Evolutionary conservation across 2,797 vertebrate genomes (phyloP).

Genomic region (Sebastes minor): DNA sequence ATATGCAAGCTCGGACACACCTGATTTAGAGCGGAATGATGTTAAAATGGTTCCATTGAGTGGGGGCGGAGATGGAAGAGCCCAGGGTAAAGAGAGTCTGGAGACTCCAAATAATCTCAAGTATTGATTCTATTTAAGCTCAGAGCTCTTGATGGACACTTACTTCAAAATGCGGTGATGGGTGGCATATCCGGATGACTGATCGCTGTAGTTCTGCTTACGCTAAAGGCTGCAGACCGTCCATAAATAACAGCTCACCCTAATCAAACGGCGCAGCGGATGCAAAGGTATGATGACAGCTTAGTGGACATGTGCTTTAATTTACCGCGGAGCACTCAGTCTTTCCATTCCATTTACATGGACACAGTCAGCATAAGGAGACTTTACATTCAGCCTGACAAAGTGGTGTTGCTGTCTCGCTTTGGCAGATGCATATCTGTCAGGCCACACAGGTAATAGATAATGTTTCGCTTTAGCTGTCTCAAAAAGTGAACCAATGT

Average conservation of each 20-base stretch:
- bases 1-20: slow-evolving; percentile 27
- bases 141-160: slow-evolving; percentile 63
- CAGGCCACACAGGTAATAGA: not conserved
- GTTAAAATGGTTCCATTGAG: slow-evolving; percentile 63
- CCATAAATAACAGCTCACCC: slow-evolving; percentile 59
- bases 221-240: slow-evolving; percentile 51
- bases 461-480: not conserved
- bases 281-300: slow-evolving; percentile 45
- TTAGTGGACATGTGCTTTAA: slow-evolving; percentile 46
- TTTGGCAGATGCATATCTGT: slow-evolving; percentile 11
- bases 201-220: slow-evolving; percentile 62
- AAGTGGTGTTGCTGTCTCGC: not conserved
- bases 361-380: slow-evolving; percentile 15
- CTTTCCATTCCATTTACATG: slow-evolving; percentile 68
- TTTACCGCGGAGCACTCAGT: slow-evolving; percentile 56
- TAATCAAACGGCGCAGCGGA: slow-evolving; percentile 53
- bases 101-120: slow-evolving; percentile 75
- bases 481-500: too few relatives aligned
- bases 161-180: slow-evolving; percentile 57
- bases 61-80: slow-evolving; percentile 69
- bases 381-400: slow-evolving; percentile 20
- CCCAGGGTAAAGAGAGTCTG: slow-evolving; percentile 70
- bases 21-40: slow-evolving; percentile 67
- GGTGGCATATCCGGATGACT: slow-evolving; percentile 68
- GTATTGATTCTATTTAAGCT: slow-evolving; percentile 77